Base-by-base conservation (phyloP, 2,797 vertebrate species). In the Catostomus latipinnis region DNA sequence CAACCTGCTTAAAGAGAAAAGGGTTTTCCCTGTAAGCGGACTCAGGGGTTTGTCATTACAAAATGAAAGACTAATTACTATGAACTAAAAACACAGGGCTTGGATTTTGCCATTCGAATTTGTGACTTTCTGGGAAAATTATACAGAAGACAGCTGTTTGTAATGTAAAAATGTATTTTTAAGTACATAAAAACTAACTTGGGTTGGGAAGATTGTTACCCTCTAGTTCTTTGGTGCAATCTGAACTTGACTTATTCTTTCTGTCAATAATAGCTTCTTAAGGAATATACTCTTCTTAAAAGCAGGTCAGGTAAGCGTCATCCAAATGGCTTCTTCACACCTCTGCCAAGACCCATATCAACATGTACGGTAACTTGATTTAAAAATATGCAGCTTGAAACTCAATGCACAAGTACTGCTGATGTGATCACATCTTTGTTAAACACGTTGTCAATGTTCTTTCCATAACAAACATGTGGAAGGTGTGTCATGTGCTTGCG, bases 91-190 rank as follows among this genome's bases (percentile, higher is more conserved):
- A 89, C 89, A 89, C 87, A 85, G 88, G 87, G 87, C 69, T 92
- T 93, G 88, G 90, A 93, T 93, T 94, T 93, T 93, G 89, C 91
- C 91, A 86, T 88, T 81, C 54, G 9, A 84, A 87, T 85, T 87
- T 85, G 84, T 5, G 81, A 91, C 89, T 90, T 91, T 88, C 87
- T 81, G 89, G 89, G 92, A 92, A 94, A 93, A 94, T 94, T 92
- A 94, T 85, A 94, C 91, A 85, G 85, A 80, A 88, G 85, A 93
- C 92, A 94, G 94, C 93, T 95, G 94, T 91, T 92, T 91, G 89
- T 90, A 92, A 93, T 94, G 91, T 90, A 76, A 88, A 34, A 91
- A 91, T 88, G 89, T 93, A 93, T 93, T 94, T 93, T 93, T 91
- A 91, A 92, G 90, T 89, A 76, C 77, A 78, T 84, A 72, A 91